Conservation (phyloP, 2,113 vertebrate species). For the Oryctolagus cuniculus region mOryCun1.1 NC_091437.1:6534001-6534500, state of each 20-base stretch:
- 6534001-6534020: not conserved
- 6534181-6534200: not conserved
- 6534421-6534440: conserved; percentile 3
- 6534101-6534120: not conserved
- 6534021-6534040: not conserved
- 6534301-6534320: not conserved
- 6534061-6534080: not conserved
- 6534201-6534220: not conserved
- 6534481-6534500: not conserved
- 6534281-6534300: not conserved
- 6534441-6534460: not conserved
- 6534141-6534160: not conserved
- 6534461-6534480: not conserved
- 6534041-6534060: conserved; percentile 5
- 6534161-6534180: conserved; percentile 34
- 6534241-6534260: not conserved
- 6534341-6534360: not conserved
- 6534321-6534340: not conserved
- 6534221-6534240: not conserved
- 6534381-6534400: not conserved
- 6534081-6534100: not conserved
- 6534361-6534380: not conserved
- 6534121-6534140: not conserved
- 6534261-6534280: not conserved
- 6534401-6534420: not conserved